Conservation (phyloP, 2,888 invertebrate species). For the Lycocerus yunnanus region DNA sequence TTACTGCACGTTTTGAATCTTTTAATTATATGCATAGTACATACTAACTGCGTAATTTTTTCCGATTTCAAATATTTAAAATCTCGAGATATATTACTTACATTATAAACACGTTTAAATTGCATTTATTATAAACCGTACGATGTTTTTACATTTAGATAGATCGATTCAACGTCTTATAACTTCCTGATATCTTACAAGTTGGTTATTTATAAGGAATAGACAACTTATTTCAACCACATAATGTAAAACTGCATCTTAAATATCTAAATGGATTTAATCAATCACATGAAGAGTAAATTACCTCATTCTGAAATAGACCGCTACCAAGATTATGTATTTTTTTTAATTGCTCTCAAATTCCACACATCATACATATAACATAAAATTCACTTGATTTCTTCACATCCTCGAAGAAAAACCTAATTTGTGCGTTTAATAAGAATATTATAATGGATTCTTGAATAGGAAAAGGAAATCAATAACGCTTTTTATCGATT, state of each 20-base stretch:
- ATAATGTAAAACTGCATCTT: not conserved
- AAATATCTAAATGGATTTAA: not conserved
- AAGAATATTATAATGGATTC: not conserved
- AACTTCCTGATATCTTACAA: not conserved
- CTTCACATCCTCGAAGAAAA: no score
- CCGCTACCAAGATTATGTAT: not conserved
- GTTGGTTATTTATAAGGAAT: not conserved
- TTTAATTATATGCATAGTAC: not conserved
- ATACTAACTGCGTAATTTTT: not conserved
- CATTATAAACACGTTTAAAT: not conserved
- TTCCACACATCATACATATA: no score
- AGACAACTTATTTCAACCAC: not conserved
- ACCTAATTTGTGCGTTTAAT: no score
- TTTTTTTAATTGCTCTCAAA: not conserved
- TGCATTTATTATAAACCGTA: not conserved
- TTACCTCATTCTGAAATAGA: not conserved
- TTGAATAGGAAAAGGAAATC: not conserved
- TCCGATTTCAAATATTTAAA: not conserved
- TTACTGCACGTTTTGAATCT: not conserved
- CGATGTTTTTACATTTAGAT: not conserved
- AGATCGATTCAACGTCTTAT: not conserved
- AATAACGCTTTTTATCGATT: not conserved
- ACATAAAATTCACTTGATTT: no score
- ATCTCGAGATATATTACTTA: not conserved
- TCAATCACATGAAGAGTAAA: not conserved